phyloP scores from a whole-genome alignment of 2,797 vertebrate species.

The Chaetophractus vellerosus region DNA sequence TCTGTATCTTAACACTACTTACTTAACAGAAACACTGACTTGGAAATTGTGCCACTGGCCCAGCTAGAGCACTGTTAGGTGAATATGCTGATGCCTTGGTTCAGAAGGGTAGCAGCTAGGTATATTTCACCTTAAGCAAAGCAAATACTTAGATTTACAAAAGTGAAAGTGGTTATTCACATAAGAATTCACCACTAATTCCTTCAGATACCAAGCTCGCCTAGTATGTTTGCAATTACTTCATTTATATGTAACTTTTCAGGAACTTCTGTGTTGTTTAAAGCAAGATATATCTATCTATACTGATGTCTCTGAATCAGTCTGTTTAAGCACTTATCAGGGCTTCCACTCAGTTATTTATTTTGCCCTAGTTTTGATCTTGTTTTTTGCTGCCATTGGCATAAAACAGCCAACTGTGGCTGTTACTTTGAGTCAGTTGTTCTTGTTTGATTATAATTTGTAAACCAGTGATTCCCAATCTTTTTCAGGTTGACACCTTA shows the following conservation, averaged over 20 bases:
- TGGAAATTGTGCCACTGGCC: constrained; percentile 72
- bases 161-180: constrained; percentile 67
- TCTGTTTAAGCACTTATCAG: constrained; percentile 81
- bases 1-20: constrained; percentile 82
- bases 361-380: constrained; percentile 75
- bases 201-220: constrained; percentile 61
- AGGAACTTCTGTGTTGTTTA: constrained; percentile 79
- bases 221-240: constrained; percentile 64
- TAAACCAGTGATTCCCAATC: constrained; percentile 78
- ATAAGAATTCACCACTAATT: constrained; percentile 64
- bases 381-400: constrained; percentile 74
- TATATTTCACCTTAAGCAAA: constrained; percentile 60
- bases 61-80: constrained; percentile 54
- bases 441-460: constrained; percentile 72
- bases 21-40: constrained; percentile 82
- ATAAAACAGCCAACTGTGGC: constrained; percentile 72
- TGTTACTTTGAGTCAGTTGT: constrained; percentile 46
- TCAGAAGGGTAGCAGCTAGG: constrained; percentile 33
- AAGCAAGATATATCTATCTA: constrained; percentile 73
- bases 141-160: constrained; percentile 52
- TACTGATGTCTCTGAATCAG: constrained; percentile 69
- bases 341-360: constrained; percentile 85
- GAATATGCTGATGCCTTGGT: constrained; percentile 34
- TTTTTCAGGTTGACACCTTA: constrained; percentile 81
- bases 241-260: constrained; percentile 69